Percentiles rank a stretch among this genome's conserved stretches.
These are phyloP conservation scores for Noctua pronuba DNA, from an alignment of 2,888 invertebrate genomes.

Conservation along the genomic window DNA sequence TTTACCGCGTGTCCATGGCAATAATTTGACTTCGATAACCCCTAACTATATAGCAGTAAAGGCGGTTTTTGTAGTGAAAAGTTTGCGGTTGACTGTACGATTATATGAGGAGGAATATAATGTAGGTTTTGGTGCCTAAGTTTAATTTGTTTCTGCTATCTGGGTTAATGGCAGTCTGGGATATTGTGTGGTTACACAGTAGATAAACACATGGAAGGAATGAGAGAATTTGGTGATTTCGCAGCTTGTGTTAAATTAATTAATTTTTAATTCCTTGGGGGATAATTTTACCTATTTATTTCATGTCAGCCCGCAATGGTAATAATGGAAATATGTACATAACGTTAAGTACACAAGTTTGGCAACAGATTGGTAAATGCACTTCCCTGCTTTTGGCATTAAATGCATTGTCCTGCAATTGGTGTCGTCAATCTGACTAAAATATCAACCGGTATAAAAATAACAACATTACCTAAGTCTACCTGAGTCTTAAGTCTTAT, in stretches of 20 bases:
- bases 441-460: background rate
- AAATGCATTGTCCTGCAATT: background rate
- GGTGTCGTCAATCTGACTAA: background rate
- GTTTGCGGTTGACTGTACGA: background rate
- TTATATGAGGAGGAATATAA: conserved; percentile 23
- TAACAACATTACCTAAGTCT: background rate
- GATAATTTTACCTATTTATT: background rate
- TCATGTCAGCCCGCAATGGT: background rate
- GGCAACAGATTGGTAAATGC: background rate
- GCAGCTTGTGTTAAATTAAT: background rate
- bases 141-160: conserved; percentile 19
- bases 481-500: background rate
- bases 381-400: background rate
- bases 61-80: background rate
- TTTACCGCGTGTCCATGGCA: background rate
- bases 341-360: background rate
- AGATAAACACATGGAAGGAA: background rate
- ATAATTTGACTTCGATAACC: too few species aligned
- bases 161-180: conserved; percentile 16
- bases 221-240: conserved; percentile 6
- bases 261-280: background rate
- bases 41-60: background rate
- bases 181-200: conserved; percentile 4
- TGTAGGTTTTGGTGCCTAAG: background rate
- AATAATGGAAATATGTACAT: background rate